Conservation (phyloP, 1,140 invertebrate genomes). For the Caenorhabditis brenneri region DNA sequence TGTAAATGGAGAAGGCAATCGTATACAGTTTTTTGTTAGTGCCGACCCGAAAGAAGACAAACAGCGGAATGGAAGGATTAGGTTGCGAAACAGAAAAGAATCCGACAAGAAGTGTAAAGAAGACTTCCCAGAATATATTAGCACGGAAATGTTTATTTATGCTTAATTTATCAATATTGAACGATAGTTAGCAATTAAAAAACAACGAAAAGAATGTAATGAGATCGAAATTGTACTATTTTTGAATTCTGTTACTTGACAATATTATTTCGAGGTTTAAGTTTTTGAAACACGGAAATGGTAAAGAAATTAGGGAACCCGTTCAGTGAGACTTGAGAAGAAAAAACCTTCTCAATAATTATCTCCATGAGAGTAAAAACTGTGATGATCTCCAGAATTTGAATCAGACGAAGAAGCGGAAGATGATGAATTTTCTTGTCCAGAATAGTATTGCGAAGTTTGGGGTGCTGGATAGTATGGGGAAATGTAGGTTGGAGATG, state of each 20-base stretch:
- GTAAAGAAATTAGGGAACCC: not conserved
- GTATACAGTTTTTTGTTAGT: not conserved
- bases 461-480: constrained; percentile 1
- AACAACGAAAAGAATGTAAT: not conserved
- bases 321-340: not conserved
- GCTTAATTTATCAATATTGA: not conserved
- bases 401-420: not conserved
- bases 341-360: not conserved
- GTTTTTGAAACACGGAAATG: not conserved
- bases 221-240: not conserved
- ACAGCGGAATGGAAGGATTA: constrained; percentile 1
- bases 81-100: not conserved
- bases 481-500: not conserved
- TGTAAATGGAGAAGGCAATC: constrained; percentile 28
- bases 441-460: not conserved
- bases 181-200: not conserved
- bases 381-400: not conserved
- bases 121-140: not conserved
- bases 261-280: too few relatives aligned
- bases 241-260: not conserved
- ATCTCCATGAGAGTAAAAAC: not conserved
- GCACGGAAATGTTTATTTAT: not conserved
- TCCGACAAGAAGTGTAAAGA: not conserved
- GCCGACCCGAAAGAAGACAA: not conserved
- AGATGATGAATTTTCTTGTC: not conserved